Evolutionary conservation across 1,140 invertebrate species (phyloP).

Genomic region (Bombus waltoni): DNA sequence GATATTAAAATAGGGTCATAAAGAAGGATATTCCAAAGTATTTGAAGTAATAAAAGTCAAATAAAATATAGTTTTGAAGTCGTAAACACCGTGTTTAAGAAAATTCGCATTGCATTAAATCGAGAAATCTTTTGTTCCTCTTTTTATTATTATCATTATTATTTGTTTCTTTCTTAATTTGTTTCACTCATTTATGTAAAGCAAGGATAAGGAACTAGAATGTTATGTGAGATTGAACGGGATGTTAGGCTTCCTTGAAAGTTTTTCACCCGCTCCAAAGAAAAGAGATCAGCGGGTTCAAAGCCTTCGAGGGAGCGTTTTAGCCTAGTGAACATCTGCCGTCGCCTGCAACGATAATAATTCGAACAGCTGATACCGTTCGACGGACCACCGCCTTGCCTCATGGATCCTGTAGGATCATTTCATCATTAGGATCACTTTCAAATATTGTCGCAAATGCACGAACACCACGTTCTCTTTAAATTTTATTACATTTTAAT

Average conservation of each 20-base stretch:
- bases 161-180: background rate
- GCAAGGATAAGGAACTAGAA: background rate
- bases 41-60: background rate
- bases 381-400: conserved; percentile 73
- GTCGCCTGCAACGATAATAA: conserved; percentile 80
- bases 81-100: background rate
- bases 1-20: background rate
- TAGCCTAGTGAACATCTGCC: conserved; percentile 80
- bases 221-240: conserved; percentile 27
- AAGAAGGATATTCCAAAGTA: background rate
- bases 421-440: conserved; percentile 10
- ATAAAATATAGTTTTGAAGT: background rate
- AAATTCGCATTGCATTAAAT: background rate
- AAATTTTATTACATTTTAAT: background rate
- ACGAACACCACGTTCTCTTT: background rate
- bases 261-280: conserved; percentile 62
- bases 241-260: conserved; percentile 62
- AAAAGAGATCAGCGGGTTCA: conserved; percentile 69
- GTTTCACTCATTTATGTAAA: conserved; percentile 7
- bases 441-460: background rate
- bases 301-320: conserved; percentile 72
- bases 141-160: background rate
- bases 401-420: conserved; percentile 60
- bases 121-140: background rate
- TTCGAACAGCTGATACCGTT: conserved; percentile 82